These are phyloP conservation scores for Ceratina australensis DNA, from an alignment of 1,140 invertebrate genomes.

Conservation along the genomic window DNA sequence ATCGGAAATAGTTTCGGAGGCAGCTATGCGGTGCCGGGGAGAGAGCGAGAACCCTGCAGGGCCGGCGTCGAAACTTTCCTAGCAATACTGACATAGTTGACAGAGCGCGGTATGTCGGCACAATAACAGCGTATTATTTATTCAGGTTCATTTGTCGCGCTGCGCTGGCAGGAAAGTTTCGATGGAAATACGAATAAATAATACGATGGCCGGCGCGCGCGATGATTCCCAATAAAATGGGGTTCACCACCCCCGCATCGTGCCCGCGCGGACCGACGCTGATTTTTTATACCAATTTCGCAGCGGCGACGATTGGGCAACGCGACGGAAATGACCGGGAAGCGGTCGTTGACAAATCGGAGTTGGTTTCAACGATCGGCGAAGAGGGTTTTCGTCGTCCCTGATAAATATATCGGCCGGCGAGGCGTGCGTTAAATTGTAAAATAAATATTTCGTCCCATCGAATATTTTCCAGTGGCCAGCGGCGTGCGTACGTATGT, in stretches of 20 bases:
- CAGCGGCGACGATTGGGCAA: background rate
- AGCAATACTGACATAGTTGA: slow-evolving; percentile 43
- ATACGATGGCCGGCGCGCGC: slow-evolving; percentile 36
- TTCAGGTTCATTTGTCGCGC: slow-evolving; percentile 33
- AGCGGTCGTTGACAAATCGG: background rate
- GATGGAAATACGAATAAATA: slow-evolving; percentile 46
- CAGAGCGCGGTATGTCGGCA: slow-evolving; percentile 38
- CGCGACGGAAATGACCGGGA: background rate
- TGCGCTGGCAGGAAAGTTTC: slow-evolving; percentile 41
- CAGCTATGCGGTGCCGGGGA: slow-evolving; percentile 36
- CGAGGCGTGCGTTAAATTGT: background rate
- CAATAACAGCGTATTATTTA: slow-evolving; percentile 61
- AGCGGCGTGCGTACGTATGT: too few relatives aligned
- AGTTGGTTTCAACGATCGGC: background rate
- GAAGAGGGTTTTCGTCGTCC: background rate
- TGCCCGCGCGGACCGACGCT: too few relatives aligned
- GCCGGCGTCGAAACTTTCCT: slow-evolving; percentile 39
- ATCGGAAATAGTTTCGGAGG: slow-evolving; percentile 62
- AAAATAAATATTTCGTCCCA: background rate
- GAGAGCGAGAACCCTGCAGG: slow-evolving; percentile 32
- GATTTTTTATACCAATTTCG: background rate
- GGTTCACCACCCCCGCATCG: too few relatives aligned
- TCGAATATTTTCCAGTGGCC: background rate
- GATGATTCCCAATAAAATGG: slow-evolving; percentile 33
- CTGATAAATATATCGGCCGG: background rate